A percentile compares a stretch with the other conserved stretches of the same genome.
Conservation (phyloP, 2,113 vertebrate species). For the Coracopsis vasa region DNA sequence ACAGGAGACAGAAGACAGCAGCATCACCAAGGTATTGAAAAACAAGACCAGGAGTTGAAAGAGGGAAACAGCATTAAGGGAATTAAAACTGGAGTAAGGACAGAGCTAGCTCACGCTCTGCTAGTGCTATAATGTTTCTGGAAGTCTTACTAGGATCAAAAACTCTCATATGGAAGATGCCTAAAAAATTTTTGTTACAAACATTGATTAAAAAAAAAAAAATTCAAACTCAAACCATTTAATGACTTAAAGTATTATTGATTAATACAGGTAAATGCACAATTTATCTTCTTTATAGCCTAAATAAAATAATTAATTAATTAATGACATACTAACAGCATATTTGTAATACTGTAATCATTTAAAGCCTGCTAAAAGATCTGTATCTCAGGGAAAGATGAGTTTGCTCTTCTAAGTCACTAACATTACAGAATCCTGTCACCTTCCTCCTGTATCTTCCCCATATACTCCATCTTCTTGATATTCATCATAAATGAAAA, state of each 20-base stretch:
- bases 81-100: neutral
- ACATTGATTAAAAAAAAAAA: neutral
- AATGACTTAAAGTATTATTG: neutral
- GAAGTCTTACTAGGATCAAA: neutral
- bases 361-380: neutral
- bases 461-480: neutral
- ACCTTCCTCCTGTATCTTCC: neutral
- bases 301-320: neutral
- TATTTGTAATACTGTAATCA: neutral
- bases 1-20: neutral
- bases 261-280: neutral
- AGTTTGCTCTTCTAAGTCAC: neutral
- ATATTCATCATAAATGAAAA: neutral
- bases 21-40: neutral
- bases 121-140: neutral
- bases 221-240: neutral
- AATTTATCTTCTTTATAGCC: neutral
- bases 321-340: neutral
- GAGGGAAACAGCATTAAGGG: neutral
- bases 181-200: neutral
- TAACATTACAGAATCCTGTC: neutral
- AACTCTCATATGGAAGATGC: neutral
- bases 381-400: neutral
- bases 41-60: neutral
- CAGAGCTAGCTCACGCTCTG: neutral